These are phyloP conservation scores for Neogale vison DNA, from an alignment of 2,113 vertebrate species.

Conservation along the genomic window DNA sequence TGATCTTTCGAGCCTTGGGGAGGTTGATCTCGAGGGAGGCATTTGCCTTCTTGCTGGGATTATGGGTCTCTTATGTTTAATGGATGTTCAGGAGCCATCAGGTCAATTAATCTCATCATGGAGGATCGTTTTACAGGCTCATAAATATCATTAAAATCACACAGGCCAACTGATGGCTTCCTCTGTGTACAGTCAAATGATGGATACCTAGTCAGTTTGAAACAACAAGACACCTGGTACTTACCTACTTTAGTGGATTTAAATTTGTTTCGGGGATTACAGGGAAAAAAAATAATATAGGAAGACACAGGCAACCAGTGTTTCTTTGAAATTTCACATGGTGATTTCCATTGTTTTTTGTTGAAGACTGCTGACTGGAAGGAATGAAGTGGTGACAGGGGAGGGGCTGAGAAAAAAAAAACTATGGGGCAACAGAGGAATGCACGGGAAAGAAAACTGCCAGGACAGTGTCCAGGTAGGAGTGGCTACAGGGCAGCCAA, in stretches of 20 bases:
- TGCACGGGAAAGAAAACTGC: not conserved
- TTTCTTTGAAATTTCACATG: not conserved
- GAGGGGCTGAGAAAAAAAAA: not conserved
- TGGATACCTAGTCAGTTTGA: not conserved
- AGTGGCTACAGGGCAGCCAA: too few species aligned
- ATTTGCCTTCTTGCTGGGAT: constrained; percentile 31
- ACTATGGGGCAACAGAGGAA: not conserved
- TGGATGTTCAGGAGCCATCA: constrained; percentile 49
- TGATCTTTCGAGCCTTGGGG: not conserved
- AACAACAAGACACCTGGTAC: not conserved
- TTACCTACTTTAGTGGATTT: not conserved
- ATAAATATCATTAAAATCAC: not conserved
- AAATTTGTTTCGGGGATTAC: not conserved
- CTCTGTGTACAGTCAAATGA: not conserved
- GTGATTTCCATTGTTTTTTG: not conserved
- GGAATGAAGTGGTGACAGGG: not conserved
- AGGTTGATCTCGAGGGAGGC: not conserved
- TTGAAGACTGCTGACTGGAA: not conserved
- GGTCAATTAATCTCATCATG: constrained; percentile 35
- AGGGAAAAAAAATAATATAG: not conserved
- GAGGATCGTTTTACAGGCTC: constrained; percentile 36
- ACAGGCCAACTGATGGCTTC: not conserved
- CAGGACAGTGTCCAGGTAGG: accelerated
- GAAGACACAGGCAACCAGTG: not conserved
- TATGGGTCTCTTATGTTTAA: constrained; percentile 33